These are phyloP conservation scores for Aradus depressus DNA, from an alignment of 2,888 invertebrate species.

Conservation along the genomic window DNA sequence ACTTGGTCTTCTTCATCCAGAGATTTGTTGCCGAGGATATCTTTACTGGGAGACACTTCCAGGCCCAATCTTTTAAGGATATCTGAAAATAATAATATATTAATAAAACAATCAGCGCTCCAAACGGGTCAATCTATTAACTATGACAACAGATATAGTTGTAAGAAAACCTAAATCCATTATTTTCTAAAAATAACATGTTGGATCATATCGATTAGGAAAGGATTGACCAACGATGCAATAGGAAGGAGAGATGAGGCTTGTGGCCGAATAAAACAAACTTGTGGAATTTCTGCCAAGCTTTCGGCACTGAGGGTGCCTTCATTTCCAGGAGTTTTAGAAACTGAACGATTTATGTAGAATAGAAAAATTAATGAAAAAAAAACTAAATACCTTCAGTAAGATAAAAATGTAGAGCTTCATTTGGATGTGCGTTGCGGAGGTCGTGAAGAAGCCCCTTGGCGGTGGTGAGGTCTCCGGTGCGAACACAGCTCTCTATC, in stretches of 20 bases:
- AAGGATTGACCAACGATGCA: no score
- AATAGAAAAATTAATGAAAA: neutral
- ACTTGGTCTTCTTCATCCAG: conserved; percentile 21
- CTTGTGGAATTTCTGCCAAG: no score
- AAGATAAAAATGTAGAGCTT: conserved; percentile 32
- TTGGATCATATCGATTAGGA: no score
- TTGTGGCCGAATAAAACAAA: no score
- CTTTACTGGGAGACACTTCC: conserved; percentile 15
- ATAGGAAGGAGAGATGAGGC: no score
- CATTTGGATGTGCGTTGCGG: conserved; percentile 28
- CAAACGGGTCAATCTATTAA: no score
- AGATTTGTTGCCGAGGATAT: neutral
- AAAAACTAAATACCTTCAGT: conserved; percentile 29
- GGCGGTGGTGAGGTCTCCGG: conserved; percentile 30
- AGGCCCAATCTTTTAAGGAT: conserved; percentile 25
- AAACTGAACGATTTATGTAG: neutral
- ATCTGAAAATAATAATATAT: conserved; percentile 19
- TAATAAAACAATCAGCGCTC: no score
- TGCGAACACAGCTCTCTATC: conserved; percentile 39
- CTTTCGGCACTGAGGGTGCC: no score
- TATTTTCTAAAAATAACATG: no score
- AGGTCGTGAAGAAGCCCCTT: conserved; percentile 30
- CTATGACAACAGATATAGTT: no score
- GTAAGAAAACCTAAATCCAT: no score
- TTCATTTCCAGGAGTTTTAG: no score